phyloP scores from a whole-genome alignment of 2,888 invertebrate genomes.

The Halictus ligatus region DNA sequence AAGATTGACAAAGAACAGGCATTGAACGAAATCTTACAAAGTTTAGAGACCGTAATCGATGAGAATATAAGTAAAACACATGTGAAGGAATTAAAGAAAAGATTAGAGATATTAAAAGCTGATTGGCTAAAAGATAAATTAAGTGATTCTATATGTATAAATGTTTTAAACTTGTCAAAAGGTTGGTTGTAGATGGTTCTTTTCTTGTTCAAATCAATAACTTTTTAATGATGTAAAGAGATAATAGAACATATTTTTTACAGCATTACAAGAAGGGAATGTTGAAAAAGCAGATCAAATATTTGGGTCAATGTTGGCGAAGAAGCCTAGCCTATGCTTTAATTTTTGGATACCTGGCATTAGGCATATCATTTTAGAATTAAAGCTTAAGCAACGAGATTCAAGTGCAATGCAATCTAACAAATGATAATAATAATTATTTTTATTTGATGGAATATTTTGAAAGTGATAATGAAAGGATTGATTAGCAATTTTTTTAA shows the following conservation, averaged over 20 bases:
- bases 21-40: conserved; percentile 69
- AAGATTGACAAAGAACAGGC: conserved; percentile 71
- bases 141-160: conserved; percentile 84
- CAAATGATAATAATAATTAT: conserved; percentile 7
- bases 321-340: conserved; percentile 85
- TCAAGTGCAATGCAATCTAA: not conserved
- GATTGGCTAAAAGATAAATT: conserved; percentile 87
- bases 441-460: conserved; percentile 16
- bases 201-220: not conserved
- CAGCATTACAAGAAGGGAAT: conserved; percentile 86
- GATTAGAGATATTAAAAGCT: conserved; percentile 86
- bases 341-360: conserved; percentile 88
- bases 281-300: conserved; percentile 86
- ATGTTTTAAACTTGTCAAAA: conserved; percentile 86
- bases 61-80: conserved; percentile 64
- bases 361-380: conserved; percentile 86
- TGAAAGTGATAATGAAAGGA: not conserved
- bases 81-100: conserved; percentile 85
- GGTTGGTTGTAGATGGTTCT: conserved; percentile 82
- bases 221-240: not conserved
- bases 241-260: conserved; percentile 68
- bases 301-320: conserved; percentile 87
- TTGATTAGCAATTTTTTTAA: not conserved
- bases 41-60: conserved; percentile 71
- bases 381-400: conserved; percentile 68